Evolutionary conservation across 1,140 invertebrate genomes (phyloP), one percentile per base, ranked within the genome.

Genomic region (Achroia grisella): DNA sequence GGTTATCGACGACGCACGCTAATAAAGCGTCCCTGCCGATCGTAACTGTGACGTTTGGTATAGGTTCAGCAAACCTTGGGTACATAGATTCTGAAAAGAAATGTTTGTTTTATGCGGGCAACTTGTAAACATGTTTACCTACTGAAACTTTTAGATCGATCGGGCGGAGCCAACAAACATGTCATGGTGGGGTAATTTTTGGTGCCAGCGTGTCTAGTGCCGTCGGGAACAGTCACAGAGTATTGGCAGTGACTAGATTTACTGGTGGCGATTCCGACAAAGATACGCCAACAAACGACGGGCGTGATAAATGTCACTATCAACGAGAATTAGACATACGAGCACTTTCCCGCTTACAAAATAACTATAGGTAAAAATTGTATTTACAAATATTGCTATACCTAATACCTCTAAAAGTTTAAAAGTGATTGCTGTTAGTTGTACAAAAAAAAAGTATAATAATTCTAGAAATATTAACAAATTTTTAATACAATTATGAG

Each of bases 21-120:
- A 98, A 86, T 8, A 97, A 82, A 8, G 95, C 96, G 70, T 97
- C 95, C 51, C 94, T 89, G 8, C 95, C 95, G 4, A 95, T 91
- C 10, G 94, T 94, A 0, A 97, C 95, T 2, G 96, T 98, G 34
- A 98, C 94, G 86, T 98, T 98, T 23, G 94, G 93, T 73, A 97
- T 95, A 31, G 94, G 92, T 59, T 97, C 95, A 27, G 96, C 93
- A 73, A 98, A 97, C 73, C 90, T 89, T 6, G 95, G 95, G 56
- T 93, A 88, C 74, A 86, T 81, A 6, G 86, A 83, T 64, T 87
- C 86, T 87, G 81, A 39, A 87, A 86, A 49, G 60, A 71, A 59
- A 67, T 14, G 13, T 32, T 43, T 43, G 10, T 39, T 39, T 23
- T 17, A 35, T 12, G 23, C 14, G 23, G 44, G 37, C 33, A 42